Evolutionary conservation across 2,113 vertebrate species (phyloP).

Genomic region (Motacilla alba): DNA sequence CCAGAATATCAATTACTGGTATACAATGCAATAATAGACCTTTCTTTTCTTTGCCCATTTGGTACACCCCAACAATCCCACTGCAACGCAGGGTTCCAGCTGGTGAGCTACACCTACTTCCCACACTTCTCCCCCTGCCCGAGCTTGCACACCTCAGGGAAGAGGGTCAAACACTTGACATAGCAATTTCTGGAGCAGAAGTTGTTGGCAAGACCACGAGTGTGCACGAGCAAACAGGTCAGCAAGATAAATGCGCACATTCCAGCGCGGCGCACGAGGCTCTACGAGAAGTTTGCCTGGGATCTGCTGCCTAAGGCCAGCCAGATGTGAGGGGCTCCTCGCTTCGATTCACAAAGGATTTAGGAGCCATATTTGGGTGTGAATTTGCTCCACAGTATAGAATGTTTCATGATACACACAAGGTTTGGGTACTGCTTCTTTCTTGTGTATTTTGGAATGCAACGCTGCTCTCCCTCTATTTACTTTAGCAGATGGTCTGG

Average conservation of each 20-base stretch:
- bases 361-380: neutral
- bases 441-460: neutral
- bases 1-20: neutral
- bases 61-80: rapidly evolving
- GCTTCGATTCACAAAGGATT: neutral
- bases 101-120: neutral
- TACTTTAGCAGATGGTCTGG: neutral
- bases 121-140: neutral
- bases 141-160: neutral
- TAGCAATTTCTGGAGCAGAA: neutral
- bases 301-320: neutral
- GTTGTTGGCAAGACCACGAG: rapidly evolving
- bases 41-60: neutral
- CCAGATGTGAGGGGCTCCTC: neutral
- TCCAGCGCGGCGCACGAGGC: rapidly evolving
- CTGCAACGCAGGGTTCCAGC: rapidly evolving
- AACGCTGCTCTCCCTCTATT: neutral
- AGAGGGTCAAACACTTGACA: neutral
- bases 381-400: neutral
- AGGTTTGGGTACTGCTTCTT: neutral
- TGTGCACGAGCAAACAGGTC: rapidly evolving
- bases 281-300: neutral
- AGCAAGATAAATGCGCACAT: neutral
- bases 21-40: neutral
- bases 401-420: neutral